Conservation (phyloP, 1,140 invertebrate genomes). For the Lysiphlebus fabarum region DNA sequence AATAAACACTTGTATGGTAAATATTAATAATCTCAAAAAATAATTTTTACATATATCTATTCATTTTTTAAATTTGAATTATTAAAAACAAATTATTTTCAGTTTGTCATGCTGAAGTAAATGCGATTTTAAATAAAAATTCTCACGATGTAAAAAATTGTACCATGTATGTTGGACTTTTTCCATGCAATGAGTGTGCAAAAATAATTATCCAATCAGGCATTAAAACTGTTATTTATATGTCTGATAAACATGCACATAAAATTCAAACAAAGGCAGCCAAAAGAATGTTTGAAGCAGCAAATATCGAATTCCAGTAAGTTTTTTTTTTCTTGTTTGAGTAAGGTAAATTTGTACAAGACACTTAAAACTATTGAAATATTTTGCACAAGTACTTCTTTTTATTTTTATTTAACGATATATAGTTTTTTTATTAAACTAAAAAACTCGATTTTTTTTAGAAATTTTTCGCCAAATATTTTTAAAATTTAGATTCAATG, state of each 20-base stretch:
- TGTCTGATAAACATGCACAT: conserved; percentile 74
- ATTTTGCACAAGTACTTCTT: not conserved
- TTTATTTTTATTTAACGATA: not conserved
- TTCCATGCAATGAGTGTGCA: conserved; percentile 96
- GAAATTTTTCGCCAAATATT: too few relatives aligned
- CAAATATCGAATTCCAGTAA: conserved; percentile 65
- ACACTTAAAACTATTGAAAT: not conserved
- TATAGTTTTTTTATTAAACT: too few relatives aligned
- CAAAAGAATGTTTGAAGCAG: conserved; percentile 76
- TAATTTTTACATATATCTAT: conserved; percentile 17
- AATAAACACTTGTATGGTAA: conserved; percentile 84
- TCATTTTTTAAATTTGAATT: conserved; percentile 2
- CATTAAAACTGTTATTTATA: conserved; percentile 76
- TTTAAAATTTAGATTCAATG: too few relatives aligned
- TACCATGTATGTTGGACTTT: conserved; percentile 81
- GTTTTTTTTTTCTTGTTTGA: conserved; percentile 1
- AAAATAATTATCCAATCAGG: conserved; percentile 97
- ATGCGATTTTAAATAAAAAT: conserved; percentile 94
- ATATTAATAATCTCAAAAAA: conserved; percentile 22
- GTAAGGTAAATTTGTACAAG: not conserved
- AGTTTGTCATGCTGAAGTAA: conserved; percentile 97
- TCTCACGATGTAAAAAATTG: conserved; percentile 72
- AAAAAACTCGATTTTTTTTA: too few relatives aligned
- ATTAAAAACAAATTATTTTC: conserved; percentile 42
- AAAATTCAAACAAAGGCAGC: conserved; percentile 70